These are phyloP conservation scores for Cotesia typhae DNA, from an alignment of 1,140 invertebrate species.

Conservation along the genomic window DNA sequence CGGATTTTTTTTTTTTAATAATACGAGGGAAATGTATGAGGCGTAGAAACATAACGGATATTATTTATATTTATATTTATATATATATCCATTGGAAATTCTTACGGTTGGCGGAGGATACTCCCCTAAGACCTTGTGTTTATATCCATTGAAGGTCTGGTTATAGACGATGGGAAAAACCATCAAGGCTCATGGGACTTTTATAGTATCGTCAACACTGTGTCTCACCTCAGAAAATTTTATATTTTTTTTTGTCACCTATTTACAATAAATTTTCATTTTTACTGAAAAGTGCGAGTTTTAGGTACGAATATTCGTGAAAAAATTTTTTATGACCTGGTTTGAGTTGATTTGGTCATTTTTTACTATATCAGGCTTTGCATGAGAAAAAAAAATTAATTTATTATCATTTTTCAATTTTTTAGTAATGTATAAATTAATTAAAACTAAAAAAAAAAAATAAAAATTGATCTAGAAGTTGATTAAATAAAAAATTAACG, in stretches of 20 bases:
- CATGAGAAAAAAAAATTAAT: too few species aligned
- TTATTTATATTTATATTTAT: constrained; percentile 22
- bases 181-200: constrained; percentile 27
- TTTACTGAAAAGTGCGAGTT: background rate
- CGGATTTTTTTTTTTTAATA: background rate
- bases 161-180: constrained; percentile 9
- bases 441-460: too few species aligned
- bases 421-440: too few species aligned
- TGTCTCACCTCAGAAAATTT: constrained; percentile 14
- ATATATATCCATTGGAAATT: constrained; percentile 35
- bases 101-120: constrained; percentile 21
- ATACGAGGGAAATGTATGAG: background rate
- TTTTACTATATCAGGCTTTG: too few species aligned
- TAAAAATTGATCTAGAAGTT: too few species aligned
- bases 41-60: constrained; percentile 5
- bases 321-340: too few species aligned
- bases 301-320: too few species aligned
- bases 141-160: constrained; percentile 27
- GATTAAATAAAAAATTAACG: too few species aligned
- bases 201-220: constrained; percentile 2
- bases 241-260: constrained; percentile 6
- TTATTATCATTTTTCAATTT: too few species aligned
- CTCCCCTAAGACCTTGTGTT: constrained; percentile 33
- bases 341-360: too few species aligned
- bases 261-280: constrained; percentile 15